Evolutionary conservation across 1,140 invertebrate genomes (phyloP).

Genomic region (Tetramorium alpestre): DNA sequence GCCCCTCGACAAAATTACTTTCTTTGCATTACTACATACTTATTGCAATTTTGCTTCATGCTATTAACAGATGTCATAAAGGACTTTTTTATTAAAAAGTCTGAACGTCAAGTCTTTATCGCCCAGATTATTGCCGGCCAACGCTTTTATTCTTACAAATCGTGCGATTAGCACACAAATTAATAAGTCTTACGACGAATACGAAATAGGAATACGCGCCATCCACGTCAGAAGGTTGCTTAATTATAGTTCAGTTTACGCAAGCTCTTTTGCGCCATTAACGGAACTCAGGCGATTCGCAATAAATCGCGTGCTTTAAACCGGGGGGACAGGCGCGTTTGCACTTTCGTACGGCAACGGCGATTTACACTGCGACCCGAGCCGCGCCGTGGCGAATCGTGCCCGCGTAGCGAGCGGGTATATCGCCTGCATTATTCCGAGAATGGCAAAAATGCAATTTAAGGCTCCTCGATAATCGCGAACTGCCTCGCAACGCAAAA

Average conservation of each 20-base stretch:
- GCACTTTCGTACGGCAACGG: slow-evolving; percentile 12
- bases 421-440: slow-evolving; percentile 40
- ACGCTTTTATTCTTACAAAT: slow-evolving; percentile 29
- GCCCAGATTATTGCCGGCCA: slow-evolving; percentile 34
- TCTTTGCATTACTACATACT: neutral
- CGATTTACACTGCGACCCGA: slow-evolving; percentile 17
- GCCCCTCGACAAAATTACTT: slow-evolving; percentile 25
- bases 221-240: slow-evolving; percentile 26
- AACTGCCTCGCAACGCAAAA: slow-evolving; percentile 60
- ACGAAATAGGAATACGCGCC: neutral
- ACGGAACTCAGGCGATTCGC: slow-evolving; percentile 20
- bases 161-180: slow-evolving; percentile 45
- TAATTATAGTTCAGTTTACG: slow-evolving; percentile 52
- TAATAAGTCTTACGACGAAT: neutral
- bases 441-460: slow-evolving; percentile 53
- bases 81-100: neutral
- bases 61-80: slow-evolving; percentile 27
- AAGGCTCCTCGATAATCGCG: slow-evolving; percentile 26
- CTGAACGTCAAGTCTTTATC: neutral
- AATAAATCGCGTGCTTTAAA: slow-evolving; percentile 50
- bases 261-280: slow-evolving; percentile 43
- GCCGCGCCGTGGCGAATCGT: neutral
- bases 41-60: neutral
- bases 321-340: slow-evolving; percentile 26
- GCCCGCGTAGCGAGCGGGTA: neutral